phyloP scores from a whole-genome alignment of 2,888 invertebrate species.

The Sepiola atlantica region DNA sequence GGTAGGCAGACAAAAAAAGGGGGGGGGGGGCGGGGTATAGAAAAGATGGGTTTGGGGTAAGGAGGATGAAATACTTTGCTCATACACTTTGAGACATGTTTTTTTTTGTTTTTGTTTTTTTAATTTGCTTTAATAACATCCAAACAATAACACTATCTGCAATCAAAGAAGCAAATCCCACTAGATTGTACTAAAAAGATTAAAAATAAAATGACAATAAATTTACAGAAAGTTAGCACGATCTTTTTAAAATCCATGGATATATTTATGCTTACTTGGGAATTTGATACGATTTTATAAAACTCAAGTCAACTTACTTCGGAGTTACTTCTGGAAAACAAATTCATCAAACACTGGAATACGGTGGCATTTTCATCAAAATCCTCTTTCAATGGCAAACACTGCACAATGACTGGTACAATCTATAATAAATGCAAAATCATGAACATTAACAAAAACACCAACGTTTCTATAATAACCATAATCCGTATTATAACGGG shows the following conservation, averaged over 20 bases:
- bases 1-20: neutral
- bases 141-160: no score
- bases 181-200: no score
- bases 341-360: constrained; percentile 80
- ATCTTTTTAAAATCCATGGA: no score
- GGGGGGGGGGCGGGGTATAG: neutral
- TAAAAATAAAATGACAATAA: no score
- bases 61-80: neutral
- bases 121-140: no score
- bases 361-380: constrained; percentile 84
- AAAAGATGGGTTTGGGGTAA: neutral
- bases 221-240: no score
- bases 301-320: constrained; percentile 65
- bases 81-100: neutral
- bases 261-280: no score
- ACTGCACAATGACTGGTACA: constrained; percentile 82
- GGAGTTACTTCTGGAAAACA: constrained; percentile 81
- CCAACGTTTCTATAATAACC: no score
- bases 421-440: constrained; percentile 76
- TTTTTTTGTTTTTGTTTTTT: no score
- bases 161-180: neutral
- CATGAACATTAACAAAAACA: no score
- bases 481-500: no score
- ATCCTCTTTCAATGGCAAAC: constrained; percentile 84
- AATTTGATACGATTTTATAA: neutral